These are phyloP conservation scores for Lethrus apterus DNA, from an alignment of 1,140 invertebrate species.

Conservation along the genomic window DNA sequence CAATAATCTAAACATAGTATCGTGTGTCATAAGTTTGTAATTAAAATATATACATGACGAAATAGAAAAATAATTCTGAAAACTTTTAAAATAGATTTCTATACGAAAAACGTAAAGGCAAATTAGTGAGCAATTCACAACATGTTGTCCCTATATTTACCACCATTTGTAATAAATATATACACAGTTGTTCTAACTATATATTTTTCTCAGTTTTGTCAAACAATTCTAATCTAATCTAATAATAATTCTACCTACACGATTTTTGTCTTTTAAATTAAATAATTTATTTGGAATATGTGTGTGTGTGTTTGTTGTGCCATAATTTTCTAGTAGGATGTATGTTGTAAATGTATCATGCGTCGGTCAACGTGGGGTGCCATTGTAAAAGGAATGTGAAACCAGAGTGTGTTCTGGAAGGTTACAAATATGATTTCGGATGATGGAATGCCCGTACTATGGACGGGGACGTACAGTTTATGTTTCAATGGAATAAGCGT, in stretches of 20 bases:
- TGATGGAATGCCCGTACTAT: slow-evolving; percentile 31
- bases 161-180: neutral
- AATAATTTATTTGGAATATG: neutral
- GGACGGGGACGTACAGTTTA: slow-evolving; percentile 20
- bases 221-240: no score
- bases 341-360: slow-evolving; percentile 18
- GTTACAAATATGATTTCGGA: slow-evolving; percentile 34
- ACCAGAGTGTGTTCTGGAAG: slow-evolving; percentile 30
- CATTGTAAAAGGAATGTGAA: slow-evolving; percentile 29
- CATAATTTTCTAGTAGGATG: slow-evolving; percentile 16
- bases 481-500: no score
- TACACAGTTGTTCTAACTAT: slow-evolving; percentile 3
- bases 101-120: no score
- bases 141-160: neutral
- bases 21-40: no score
- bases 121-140: no score
- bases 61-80: no score
- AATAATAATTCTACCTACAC: no score
- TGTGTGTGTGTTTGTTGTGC: neutral
- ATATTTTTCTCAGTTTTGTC: neutral
- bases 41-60: no score
- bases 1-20: no score
- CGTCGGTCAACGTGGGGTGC: slow-evolving; percentile 18
- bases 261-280: neutral
- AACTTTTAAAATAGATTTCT: no score